These are phyloP conservation scores for Drosophila neutralis DNA, from an alignment of 2,888 invertebrate genomes.

Conservation along the genomic window DNA sequence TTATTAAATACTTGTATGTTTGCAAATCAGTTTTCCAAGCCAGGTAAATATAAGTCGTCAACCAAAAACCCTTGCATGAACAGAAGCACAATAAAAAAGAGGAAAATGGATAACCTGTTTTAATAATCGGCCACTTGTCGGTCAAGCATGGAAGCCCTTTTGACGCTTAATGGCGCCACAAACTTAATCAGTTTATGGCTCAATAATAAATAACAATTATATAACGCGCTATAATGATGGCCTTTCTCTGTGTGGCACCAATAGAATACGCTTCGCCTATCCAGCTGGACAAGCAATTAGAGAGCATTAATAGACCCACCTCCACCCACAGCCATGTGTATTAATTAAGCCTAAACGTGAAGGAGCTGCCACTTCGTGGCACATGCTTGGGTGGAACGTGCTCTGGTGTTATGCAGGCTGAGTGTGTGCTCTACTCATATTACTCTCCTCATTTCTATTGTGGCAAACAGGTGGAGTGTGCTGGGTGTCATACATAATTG, in stretches of 20 bases:
- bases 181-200: conserved; percentile 44
- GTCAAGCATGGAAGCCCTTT: conserved; percentile 21
- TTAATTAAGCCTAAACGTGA: conserved; percentile 61
- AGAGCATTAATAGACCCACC: conserved; percentile 47
- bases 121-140: conserved; percentile 54
- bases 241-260: conserved; percentile 1
- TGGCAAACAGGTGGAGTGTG: conserved; percentile 16
- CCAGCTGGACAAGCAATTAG: conserved; percentile 52
- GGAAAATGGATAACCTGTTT: conserved; percentile 31
- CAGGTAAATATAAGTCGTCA: conserved; percentile 7
- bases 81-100: neutral
- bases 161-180: conserved; percentile 37
- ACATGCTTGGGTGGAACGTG: conserved; percentile 1
- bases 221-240: conserved; percentile 46
- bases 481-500: conserved; percentile 58
- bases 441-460: neutral
- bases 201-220: conserved; percentile 71
- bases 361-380: conserved; percentile 33
- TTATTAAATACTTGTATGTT: neutral
- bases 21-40: neutral
- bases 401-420: neutral
- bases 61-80: conserved; percentile 1
- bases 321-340: conserved; percentile 48
- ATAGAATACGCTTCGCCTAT: neutral
- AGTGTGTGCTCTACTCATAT: conserved; percentile 7